Conservation (phyloP, 2,888 invertebrate species). For the Patella caerulea region DNA sequence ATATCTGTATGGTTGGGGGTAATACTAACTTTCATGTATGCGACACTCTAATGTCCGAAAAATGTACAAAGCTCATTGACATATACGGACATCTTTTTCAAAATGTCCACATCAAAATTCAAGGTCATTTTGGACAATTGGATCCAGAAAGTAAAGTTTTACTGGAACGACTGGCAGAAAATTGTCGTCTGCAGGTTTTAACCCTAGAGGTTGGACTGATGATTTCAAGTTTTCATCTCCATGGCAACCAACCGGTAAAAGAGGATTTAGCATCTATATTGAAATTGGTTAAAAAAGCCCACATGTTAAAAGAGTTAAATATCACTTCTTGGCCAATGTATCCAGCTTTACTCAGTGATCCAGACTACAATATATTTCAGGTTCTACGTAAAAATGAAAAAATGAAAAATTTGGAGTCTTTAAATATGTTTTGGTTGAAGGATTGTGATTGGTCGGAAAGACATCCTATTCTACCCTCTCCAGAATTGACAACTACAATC, state of each 20-base stretch:
- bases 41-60: conserved; percentile 23
- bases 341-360: conserved; percentile 31
- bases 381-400: conserved; percentile 51
- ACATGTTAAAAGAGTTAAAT: conserved; percentile 49
- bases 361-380: conserved; percentile 49
- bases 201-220: conserved; percentile 52
- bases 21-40: conserved; percentile 19
- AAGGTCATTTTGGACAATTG: conserved; percentile 46
- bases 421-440: conserved; percentile 54
- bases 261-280: conserved; percentile 44
- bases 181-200: conserved; percentile 57
- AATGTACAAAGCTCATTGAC: conserved; percentile 37
- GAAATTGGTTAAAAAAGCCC: conserved; percentile 50
- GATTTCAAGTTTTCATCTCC: conserved; percentile 39
- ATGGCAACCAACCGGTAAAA: conserved; percentile 36
- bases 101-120: conserved; percentile 49
- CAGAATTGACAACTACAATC: conserved; percentile 34
- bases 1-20: conserved; percentile 40
- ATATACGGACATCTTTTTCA: conserved; percentile 59
- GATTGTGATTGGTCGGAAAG: conserved; percentile 53
- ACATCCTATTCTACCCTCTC: conserved; percentile 49
- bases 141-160: conserved; percentile 39
- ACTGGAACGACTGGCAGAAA: conserved; percentile 44
- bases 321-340: conserved; percentile 61
- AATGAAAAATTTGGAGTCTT: conserved; percentile 47